phyloP scores from a whole-genome alignment of 2,888 invertebrate genomes.

The Drosophila lacicola region DNA sequence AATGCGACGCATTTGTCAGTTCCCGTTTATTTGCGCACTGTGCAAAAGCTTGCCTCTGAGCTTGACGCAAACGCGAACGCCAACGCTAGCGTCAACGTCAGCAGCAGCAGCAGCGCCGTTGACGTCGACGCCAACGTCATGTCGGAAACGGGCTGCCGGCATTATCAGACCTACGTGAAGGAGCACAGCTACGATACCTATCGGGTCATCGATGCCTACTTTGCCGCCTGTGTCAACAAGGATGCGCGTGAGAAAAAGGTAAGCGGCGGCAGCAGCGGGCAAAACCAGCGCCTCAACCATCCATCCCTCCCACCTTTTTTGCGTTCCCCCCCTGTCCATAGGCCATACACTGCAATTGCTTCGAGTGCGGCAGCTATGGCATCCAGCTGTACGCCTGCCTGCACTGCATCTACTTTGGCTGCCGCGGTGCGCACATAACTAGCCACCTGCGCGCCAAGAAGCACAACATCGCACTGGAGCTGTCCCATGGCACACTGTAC shows the following conservation, averaged over 20 bases:
- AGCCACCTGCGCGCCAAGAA: conserved; percentile 93
- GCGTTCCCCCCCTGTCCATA: conserved; percentile 83
- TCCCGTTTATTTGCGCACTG: conserved; percentile 58
- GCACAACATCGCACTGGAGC: conserved; percentile 94
- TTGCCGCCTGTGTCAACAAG: conserved; percentile 92
- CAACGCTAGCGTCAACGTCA: conserved; percentile 40
- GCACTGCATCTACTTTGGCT: conserved; percentile 97
- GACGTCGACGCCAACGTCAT: conserved; percentile 61
- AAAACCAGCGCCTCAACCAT: neutral
- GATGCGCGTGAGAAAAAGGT: conserved; percentile 95
- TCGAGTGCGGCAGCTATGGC: conserved; percentile 91
- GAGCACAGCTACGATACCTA: conserved; percentile 85
- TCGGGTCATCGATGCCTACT: conserved; percentile 92
- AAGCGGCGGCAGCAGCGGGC: conserved; percentile 32
- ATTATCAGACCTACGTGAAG: conserved; percentile 84
- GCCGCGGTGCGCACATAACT: conserved; percentile 94
- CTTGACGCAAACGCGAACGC: conserved; percentile 46
- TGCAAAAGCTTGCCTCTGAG: conserved; percentile 63
- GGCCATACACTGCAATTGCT: conserved; percentile 93
- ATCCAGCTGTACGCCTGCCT: conserved; percentile 94
- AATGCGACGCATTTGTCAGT: conserved; percentile 57
- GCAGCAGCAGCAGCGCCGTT: conserved; percentile 37
- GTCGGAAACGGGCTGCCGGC: conserved; percentile 84
- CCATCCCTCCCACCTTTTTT: neutral
- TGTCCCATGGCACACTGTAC: conserved; percentile 94